Conservation (phyloP, 1,140 invertebrate species). For the Pseudomyrmex cubaensis region DNA sequence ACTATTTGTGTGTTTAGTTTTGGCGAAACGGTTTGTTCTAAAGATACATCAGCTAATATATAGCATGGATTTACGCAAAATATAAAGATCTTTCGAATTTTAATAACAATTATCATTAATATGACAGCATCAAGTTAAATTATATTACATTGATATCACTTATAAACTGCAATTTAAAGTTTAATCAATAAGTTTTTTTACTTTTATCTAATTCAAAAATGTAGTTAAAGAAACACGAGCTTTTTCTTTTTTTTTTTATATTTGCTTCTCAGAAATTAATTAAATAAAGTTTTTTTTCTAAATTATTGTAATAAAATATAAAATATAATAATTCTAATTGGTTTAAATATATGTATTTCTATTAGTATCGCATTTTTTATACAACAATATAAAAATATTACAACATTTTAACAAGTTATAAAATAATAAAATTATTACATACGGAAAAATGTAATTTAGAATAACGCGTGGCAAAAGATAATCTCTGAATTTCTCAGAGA, state of each 20-base stretch:
- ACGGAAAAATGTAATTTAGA: background rate
- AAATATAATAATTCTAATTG: too few species aligned
- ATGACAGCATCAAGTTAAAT: background rate
- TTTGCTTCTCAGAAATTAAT: background rate
- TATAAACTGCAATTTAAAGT: background rate
- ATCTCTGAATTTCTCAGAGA: background rate
- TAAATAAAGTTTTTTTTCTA: background rate
- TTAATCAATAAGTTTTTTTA: background rate
- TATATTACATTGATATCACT: background rate
- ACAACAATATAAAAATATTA: too few species aligned
- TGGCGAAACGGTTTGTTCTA: background rate
- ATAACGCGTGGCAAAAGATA: background rate
- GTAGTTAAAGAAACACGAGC: background rate
- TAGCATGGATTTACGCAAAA: too few species aligned
- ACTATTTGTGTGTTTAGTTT: constrained; percentile 7
- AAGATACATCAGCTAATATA: background rate
- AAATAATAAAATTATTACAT: background rate
- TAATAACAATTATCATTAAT: background rate
- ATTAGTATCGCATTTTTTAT: too few species aligned
- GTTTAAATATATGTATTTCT: too few species aligned
- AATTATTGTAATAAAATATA: too few species aligned
- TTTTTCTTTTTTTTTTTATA: background rate
- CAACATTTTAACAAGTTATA: background rate
- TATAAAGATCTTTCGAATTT: background rate
- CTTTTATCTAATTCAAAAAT: background rate